Conservation (phyloP, 2,888 invertebrate genomes). For the Habroteleia sp. region DNA sequence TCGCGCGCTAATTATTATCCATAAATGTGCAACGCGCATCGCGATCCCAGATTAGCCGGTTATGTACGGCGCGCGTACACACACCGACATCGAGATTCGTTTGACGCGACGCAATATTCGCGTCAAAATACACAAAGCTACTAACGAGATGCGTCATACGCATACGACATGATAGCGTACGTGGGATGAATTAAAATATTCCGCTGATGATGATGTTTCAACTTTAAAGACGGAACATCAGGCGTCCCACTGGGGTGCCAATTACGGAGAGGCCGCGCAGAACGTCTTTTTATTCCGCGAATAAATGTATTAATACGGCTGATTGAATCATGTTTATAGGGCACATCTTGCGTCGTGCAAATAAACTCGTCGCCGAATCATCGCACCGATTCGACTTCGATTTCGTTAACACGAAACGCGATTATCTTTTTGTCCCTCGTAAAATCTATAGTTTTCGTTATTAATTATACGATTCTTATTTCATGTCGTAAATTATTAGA, state of each 20-base stretch:
- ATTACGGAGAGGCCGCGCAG: constrained; percentile 44
- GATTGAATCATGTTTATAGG: constrained; percentile 48
- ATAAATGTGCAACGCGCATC: constrained; percentile 68
- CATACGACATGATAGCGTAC: constrained; percentile 52
- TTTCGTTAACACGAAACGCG: neutral
- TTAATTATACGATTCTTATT: too few relatives aligned
- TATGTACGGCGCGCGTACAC: constrained; percentile 8
- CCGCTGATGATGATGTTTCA: constrained; percentile 63
- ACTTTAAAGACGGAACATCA: constrained; percentile 54
- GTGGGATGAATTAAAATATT: constrained; percentile 61
- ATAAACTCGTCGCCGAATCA: neutral
- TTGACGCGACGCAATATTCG: constrained; percentile 58
- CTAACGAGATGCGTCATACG: constrained; percentile 60
- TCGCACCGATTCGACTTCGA: neutral
- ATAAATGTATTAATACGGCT: constrained; percentile 39
- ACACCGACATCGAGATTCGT: constrained; percentile 46
- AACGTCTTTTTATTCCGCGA: constrained; percentile 40
- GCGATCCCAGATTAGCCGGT: constrained; percentile 56
- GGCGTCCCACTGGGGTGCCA: constrained; percentile 57
- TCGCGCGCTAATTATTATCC: constrained; percentile 70
- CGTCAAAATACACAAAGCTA: constrained; percentile 58
- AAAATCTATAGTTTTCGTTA: too few relatives aligned
- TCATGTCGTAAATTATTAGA: too few relatives aligned
- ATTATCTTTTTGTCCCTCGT: too few relatives aligned
- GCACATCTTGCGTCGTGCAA: constrained; percentile 4